Base-by-base conservation (phyloP, 2,113 vertebrate genomes). In the Eubucco bourcierii region DNA sequence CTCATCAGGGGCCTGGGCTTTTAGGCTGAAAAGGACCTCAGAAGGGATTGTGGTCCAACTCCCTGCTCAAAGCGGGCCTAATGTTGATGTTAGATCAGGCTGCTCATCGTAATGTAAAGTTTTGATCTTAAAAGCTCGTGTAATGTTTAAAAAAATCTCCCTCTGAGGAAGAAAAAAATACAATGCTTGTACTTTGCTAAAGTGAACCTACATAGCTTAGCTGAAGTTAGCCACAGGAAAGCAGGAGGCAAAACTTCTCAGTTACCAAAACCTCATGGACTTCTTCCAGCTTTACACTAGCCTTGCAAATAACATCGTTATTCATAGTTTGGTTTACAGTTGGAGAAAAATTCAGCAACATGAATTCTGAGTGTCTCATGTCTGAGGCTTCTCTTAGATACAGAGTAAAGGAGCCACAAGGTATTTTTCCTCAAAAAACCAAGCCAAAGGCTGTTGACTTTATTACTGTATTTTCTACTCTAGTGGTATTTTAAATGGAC, bases 241-340 rank as follows among this genome's bases (percentile, higher is more conserved):
- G 52, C 41, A 41, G 58, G 66, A 84, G 74, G 50, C 77, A 92
- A 37, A 92, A 71, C 9, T 93, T 34, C 65, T 87, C 6, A 0
- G 28, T 84, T 90, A 65, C 70, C 66, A 72, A 41, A 25, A 65
- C 44, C 79, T 53, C 29, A 53, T 86, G 70, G 88, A 79, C 59
- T 81, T 88, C 79, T 77, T 88, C 92, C 85, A 91, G 53, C 33
- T 88, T 93, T 80, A 83, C 23, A 81, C 28, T 65, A 80, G 44
- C 66, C 58, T 67, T 81, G 66, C 39, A 93, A 81, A 90, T 67
- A 88, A 76, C 80, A 65, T 91, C 83, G 66, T 94, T 93, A 91
- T 93, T 93, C 84, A 87, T 87, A 4, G 76, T 61, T 87, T 52
- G 56, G 52, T 28, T 90, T 95, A 80, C 80, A 92, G 50, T 60